phyloP scores from a whole-genome alignment of 2,888 invertebrate species.

The Crocallis elinguaria region DNA sequence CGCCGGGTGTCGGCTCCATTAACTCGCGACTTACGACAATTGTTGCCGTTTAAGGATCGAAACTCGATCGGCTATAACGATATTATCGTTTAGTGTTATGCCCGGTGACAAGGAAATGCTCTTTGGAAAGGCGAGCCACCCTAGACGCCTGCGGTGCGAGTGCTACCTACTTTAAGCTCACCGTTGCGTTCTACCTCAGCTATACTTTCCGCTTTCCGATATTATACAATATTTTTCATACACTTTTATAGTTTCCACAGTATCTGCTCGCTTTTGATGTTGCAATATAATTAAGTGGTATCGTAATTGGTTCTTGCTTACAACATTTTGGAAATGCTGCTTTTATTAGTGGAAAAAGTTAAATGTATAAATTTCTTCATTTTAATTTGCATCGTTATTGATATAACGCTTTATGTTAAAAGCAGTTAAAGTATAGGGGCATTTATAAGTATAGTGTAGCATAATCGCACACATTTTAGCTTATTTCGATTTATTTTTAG shows the following conservation, averaged over 20 bases:
- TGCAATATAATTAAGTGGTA: not conserved
- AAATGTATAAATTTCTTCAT: no score
- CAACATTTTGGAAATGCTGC: no score
- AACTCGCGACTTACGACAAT: constrained; percentile 71
- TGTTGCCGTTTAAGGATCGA: constrained; percentile 76
- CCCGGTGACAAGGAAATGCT: constrained; percentile 82
- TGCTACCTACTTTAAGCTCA: constrained; percentile 27
- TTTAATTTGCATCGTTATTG: no score
- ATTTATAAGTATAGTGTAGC: no score
- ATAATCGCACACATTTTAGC: no score
- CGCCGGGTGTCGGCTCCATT: constrained; percentile 62
- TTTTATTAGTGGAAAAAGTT: no score
- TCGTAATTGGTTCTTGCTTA: no score
- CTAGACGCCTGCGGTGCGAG: constrained; percentile 56
- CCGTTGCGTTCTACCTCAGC: constrained; percentile 17
- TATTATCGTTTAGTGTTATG: constrained; percentile 83
- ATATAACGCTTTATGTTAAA: no score
- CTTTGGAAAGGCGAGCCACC: constrained; percentile 59
- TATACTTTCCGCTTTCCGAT: constrained; percentile 9
- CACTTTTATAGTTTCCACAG: not conserved
- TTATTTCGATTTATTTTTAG: no score
- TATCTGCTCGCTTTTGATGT: not conserved
- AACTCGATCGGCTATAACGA: constrained; percentile 71
- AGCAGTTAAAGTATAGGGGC: no score
- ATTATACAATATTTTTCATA: not conserved